Base-by-base conservation (phyloP, 2,113 vertebrate genomes). In the Anguilla rostrata region DNA sequence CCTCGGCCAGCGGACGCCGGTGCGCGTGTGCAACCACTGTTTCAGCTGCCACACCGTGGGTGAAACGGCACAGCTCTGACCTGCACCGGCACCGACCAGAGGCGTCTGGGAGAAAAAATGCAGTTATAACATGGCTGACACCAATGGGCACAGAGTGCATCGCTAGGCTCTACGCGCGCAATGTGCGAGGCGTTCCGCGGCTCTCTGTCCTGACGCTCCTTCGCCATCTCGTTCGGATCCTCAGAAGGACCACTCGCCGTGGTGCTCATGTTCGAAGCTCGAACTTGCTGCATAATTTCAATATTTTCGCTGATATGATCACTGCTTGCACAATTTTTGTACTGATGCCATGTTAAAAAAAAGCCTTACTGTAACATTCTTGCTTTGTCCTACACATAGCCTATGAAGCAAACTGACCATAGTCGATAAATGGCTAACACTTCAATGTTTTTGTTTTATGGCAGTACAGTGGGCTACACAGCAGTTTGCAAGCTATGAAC, bases 21-120 rank as follows among this genome's bases (percentile, higher is more conserved):
- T 95, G 0, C 93, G 95, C 0, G 91, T 96, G 22, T 96, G 95
- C 85, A 87, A 88, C 0, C 95, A 96, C 89, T 96, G 95, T 89
- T 94, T 94, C n/a, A 43, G 66, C 0, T 39, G 79, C 0, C 95
- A 95, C 86, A 88, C 93, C 34, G 46, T 84, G n/a, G 87, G 84
- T 4, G 83, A 82, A 75, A 81, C 83, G 1, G 49, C 87, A n/a
- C 87, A 46, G 79, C 80, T 85, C 84, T 88, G 78, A 88, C 39
- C 40, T 12, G n/a, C 34, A 34, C 53, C 29, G 39, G 66, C 46
- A 57, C 20, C 66, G 75, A 53, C 71, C 2, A 0, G 40, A 15
- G 71, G 81, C 78, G 49, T 82, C 39, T 60, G 43, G 53, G 22
- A 26, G 18, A 49, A 66, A 86, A 82, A 82, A 22, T 15, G 82